Evolutionary conservation across 2,888 invertebrate species (phyloP).

Genomic region (Eumerus sabulonum): DNA sequence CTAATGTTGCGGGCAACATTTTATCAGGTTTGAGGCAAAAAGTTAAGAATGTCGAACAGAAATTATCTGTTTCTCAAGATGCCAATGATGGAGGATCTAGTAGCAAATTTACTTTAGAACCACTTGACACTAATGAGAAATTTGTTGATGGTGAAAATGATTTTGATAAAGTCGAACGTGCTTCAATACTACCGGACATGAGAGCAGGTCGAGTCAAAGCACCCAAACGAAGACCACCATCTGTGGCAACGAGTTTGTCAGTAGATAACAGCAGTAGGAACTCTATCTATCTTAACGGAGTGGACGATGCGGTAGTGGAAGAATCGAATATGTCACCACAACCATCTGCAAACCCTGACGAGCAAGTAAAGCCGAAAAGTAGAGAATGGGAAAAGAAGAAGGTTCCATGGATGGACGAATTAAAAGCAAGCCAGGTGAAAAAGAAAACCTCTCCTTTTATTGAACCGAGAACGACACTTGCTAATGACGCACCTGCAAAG

Average conservation of each 20-base stretch:
- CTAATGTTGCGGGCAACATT: slow-evolving; percentile 80
- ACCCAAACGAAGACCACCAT: slow-evolving; percentile 82
- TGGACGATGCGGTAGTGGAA: slow-evolving; percentile 66
- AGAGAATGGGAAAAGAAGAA: slow-evolving; percentile 87
- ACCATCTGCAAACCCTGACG: slow-evolving; percentile 54
- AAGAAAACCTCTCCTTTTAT: slow-evolving; percentile 77
- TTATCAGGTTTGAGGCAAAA: slow-evolving; percentile 83
- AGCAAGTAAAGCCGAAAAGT: slow-evolving; percentile 81
- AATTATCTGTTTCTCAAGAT: slow-evolving; percentile 78
- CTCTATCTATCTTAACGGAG: slow-evolving; percentile 76
- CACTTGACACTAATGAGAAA: slow-evolving; percentile 71
- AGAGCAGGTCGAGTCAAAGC: slow-evolving; percentile 82
- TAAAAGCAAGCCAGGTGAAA: slow-evolving; percentile 85
- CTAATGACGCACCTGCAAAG: slow-evolving; percentile 18
- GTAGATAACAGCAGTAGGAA: slow-evolving; percentile 76
- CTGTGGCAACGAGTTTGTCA: slow-evolving; percentile 79
- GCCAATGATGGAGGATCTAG: slow-evolving; percentile 79
- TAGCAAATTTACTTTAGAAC: slow-evolving; percentile 76
- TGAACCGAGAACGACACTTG: slow-evolving; percentile 72
- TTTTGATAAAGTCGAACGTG: slow-evolving; percentile 85
- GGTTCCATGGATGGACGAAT: slow-evolving; percentile 90
- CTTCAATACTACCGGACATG: slow-evolving; percentile 83
- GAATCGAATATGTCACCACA: slow-evolving; percentile 42
- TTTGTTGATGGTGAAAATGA: slow-evolving; percentile 77
- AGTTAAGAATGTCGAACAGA: slow-evolving; percentile 81